phyloP scores from a whole-genome alignment of 2,113 vertebrate genomes.

The Neomonachus schauinslandi region DNA sequence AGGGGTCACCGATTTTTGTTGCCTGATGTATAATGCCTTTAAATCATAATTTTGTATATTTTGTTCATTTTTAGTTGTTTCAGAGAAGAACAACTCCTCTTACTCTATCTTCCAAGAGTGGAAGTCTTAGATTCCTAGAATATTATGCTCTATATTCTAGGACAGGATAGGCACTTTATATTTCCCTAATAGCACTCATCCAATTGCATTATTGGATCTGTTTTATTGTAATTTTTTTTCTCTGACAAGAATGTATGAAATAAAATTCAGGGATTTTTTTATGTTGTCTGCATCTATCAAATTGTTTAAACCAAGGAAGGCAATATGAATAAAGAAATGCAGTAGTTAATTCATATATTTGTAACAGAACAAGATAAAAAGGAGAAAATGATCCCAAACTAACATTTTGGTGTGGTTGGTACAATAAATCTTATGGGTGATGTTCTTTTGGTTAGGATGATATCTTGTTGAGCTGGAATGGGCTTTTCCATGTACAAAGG shows the following conservation, averaged over 20 bases:
- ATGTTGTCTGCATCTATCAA: neutral
- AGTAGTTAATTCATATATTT: neutral
- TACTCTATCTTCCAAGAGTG: neutral
- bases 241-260: neutral
- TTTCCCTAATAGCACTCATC: neutral
- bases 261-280: neutral
- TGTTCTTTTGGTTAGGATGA: neutral
- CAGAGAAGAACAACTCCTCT: neutral
- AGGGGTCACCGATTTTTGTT: neutral
- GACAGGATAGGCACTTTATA: neutral
- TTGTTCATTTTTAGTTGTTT: neutral
- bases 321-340: neutral
- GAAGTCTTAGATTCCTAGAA: neutral
- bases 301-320: neutral
- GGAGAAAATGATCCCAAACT: neutral
- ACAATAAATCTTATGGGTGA: neutral
- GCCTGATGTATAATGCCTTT: neutral
- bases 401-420: neutral
- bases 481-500: neutral
- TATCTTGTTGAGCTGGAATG: neutral
- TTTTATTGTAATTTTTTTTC: neutral
- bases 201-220: neutral
- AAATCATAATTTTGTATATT: neutral
- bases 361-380: neutral
- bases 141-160: neutral